Conservation (phyloP, 2,888 invertebrate species). For the Drosophila algonquin region DNA sequence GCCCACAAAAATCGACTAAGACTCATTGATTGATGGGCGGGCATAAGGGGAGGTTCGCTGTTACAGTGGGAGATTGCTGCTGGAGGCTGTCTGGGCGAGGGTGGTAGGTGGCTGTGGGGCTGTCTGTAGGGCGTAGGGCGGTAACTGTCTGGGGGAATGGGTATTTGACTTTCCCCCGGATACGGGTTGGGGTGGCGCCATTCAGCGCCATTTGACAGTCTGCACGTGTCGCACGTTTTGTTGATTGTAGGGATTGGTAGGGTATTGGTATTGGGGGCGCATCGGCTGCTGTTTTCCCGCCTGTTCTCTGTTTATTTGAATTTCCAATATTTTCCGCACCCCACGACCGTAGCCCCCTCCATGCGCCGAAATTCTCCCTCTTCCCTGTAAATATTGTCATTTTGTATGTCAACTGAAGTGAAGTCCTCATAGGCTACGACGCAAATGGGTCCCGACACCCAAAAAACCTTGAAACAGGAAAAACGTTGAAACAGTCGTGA, state of each 20-base stretch:
- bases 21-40: constrained; percentile 48
- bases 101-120: background rate
- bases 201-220: constrained; percentile 35
- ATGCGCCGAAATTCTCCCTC: background rate
- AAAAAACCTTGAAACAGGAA: constrained; percentile 27
- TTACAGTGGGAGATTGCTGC: constrained; percentile 14
- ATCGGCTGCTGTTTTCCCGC: constrained; percentile 4
- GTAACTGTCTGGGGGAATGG: background rate
- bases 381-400: constrained; percentile 47
- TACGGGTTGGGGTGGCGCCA: constrained; percentile 36
- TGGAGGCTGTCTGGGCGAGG: background rate
- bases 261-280: background rate
- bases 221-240: constrained; percentile 40
- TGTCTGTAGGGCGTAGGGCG: background rate
- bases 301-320: constrained; percentile 37
- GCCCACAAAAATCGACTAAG: constrained; percentile 35
- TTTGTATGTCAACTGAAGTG: constrained; percentile 48
- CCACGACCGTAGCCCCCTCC: constrained; percentile 21
- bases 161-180: constrained; percentile 3
- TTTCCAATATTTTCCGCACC: constrained; percentile 45
- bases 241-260: background rate
- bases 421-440: constrained; percentile 38
- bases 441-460: constrained; percentile 26
- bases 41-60: background rate
- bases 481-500: constrained; percentile 44